Evolutionary conservation across 2,888 invertebrate species (phyloP), one percentile per base, ranked within the genome.

Genomic region (Axea sp.): DNA sequence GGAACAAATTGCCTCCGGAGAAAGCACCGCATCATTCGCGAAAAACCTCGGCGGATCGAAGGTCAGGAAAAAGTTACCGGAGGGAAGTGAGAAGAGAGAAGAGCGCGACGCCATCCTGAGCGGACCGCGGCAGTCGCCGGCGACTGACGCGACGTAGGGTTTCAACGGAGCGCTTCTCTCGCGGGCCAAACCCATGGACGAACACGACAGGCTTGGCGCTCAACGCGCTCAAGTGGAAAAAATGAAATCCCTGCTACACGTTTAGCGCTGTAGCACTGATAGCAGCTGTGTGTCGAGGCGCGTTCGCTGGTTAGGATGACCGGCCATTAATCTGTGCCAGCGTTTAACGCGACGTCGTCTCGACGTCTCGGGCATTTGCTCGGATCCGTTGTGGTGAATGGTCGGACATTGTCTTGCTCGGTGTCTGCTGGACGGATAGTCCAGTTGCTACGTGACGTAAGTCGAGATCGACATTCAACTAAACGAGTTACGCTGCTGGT

Each of bases 241-340:
- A 67, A 65, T 55, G 8, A 39, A 37, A 67, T 49, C 33, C 31
- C 24, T 26, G 67, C 49, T 35, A 53, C 64, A 64, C 53, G 43
- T 53, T 31, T 43, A 26, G 53, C 33, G 33, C 15, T 12, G 11
- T 15, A 24, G 15, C 12, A 26, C 24, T 7, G 17, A 30, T 47
- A 47, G 47, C 9, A 7, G 19, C 7, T n/a, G n/a, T n/a, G 33
- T 39, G 22, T 49, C 24, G 60, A 28, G 62, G 19, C 31, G 62
- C 31, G 7, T 6, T 19, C 5, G 53, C 37, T 11, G 47, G 2
- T 12, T 22, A n/a, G 28, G 15, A 41, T 55, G 17, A 17, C 19
- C 26, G 37, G 24, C 51, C 62, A 71, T 71, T 71, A 71, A 71
- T 71, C 71, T 64, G 57, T 64, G 62, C 62, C 71, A 62, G 19